Percentiles rank a stretch among this genome's conserved stretches.
phyloP scores from a whole-genome alignment of 1,140 invertebrate species.

The Heliothis virescens region DNA sequence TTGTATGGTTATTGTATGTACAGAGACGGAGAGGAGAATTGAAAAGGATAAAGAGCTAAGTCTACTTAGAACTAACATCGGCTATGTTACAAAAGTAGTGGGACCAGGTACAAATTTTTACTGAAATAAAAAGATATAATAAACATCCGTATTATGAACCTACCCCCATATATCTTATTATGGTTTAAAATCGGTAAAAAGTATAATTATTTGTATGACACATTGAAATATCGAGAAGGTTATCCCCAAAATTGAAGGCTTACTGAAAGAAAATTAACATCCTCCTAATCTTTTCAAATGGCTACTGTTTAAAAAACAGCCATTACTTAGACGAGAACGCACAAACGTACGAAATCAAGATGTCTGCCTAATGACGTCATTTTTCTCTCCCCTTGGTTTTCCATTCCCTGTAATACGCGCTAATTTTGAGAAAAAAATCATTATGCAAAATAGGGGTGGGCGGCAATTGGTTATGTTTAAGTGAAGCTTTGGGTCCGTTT shows the following conservation, averaged over 20 bases:
- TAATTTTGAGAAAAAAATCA: conserved; percentile 48
- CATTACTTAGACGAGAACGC: conserved; percentile 27
- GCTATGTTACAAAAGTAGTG: too few species aligned
- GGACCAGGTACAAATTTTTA: too few species aligned
- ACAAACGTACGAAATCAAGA: conserved; percentile 39
- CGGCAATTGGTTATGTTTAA: conserved; percentile 41
- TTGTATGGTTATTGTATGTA: too few species aligned
- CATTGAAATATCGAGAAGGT: too few species aligned
- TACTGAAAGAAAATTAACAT: conserved; percentile 12
- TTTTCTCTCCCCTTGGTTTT: conserved; percentile 36
- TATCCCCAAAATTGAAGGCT: conserved; percentile 9
- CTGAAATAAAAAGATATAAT: too few species aligned
- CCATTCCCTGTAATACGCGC: conserved; percentile 3
- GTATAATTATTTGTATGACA: too few species aligned
- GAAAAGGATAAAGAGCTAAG: too few species aligned
- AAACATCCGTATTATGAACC: too few species aligned
- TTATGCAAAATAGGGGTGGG: conserved; percentile 37
- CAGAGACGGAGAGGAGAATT: too few species aligned
- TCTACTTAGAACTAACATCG: too few species aligned
- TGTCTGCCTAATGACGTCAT: conserved; percentile 49
- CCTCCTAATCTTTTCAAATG: conserved; percentile 25
- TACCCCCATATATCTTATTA: too few species aligned
- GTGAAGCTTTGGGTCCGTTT: conserved; percentile 9
- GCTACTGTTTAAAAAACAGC: conserved; percentile 17
- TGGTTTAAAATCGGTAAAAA: too few species aligned